Percentiles rank a stretch among this genome's conserved stretches.
Evolutionary conservation across 2,797 vertebrate species (phyloP).

Genomic region (Pseudochromis fuscus): DNA sequence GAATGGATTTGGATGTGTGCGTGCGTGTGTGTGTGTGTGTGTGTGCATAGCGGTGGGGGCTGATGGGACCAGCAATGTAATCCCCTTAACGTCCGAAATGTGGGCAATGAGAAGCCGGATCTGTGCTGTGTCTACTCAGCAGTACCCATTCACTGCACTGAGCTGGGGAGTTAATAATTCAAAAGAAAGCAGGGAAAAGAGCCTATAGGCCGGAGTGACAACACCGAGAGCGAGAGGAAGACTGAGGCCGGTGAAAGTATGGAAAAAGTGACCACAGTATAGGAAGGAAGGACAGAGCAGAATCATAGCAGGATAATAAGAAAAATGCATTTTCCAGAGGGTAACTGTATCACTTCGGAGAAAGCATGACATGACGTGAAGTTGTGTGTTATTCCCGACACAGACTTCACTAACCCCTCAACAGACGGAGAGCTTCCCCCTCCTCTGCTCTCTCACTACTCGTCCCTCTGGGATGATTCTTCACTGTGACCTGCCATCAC

Average conservation of each 20-base stretch:
- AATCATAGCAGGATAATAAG: conserved; percentile 6
- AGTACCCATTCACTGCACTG: conserved; percentile 81
- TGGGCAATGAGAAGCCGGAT: conserved; percentile 80
- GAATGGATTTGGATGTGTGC: conserved; percentile 19
- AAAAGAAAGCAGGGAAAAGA: conserved; percentile 77
- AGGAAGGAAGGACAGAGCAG: background rate
- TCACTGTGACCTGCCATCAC: conserved; percentile 64
- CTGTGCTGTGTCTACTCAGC: conserved; percentile 84
- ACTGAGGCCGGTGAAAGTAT: conserved; percentile 31
- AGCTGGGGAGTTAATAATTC: conserved; percentile 86
- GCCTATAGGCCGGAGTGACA: conserved; percentile 75
- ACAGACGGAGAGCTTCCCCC: background rate
- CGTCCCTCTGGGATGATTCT: conserved; percentile 63
- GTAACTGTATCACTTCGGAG: background rate
- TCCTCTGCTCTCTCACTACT: conserved; percentile 16
- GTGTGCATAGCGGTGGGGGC: conserved; percentile 11
- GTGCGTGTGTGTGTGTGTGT: conserved; percentile 26
- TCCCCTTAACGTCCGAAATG: conserved; percentile 80
- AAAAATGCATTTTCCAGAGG: background rate
- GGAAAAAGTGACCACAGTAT: conserved; percentile 35
- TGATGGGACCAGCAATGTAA: conserved; percentile 65
- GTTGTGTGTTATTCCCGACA: conserved; percentile 7
- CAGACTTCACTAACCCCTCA: background rate
- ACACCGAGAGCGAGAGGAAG: conserved; percentile 28
- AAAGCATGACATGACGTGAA: conserved; percentile 4